These are phyloP conservation scores for Oxyura jamaicensis DNA, from an alignment of 2,113 vertebrate genomes.

Conservation along the genomic window DNA sequence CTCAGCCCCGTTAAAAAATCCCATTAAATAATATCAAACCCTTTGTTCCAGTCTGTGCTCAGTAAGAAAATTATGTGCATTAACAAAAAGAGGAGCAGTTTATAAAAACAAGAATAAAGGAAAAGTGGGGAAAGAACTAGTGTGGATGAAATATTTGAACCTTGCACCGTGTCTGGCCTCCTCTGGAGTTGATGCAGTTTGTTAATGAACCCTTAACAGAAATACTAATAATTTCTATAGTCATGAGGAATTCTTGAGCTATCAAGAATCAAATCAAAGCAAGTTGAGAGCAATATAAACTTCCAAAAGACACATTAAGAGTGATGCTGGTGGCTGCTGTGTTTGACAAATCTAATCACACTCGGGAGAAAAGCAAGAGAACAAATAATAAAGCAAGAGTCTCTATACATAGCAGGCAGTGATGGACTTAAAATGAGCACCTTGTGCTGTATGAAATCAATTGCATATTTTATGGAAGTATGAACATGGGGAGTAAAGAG, in stretches of 20 bases:
- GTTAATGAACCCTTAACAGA: neutral
- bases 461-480: neutral
- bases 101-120: neutral
- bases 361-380: neutral
- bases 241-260: neutral
- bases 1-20: neutral
- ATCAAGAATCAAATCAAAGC: neutral
- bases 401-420: neutral
- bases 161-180: neutral
- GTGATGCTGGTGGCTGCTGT: neutral
- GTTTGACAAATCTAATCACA: neutral
- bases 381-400: neutral
- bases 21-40: neutral
- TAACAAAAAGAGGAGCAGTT: neutral
- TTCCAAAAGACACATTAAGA: neutral
- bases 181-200: neutral
- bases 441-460: neutral
- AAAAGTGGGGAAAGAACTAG: neutral
- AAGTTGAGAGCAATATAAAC: neutral
- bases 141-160: neutral
- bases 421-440: neutral
- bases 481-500: neutral
- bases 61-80: neutral
- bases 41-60: neutral
- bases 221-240: neutral